phyloP scores from a whole-genome alignment of 2,113 vertebrate species.

The Gorsachius goisagi region DNA sequence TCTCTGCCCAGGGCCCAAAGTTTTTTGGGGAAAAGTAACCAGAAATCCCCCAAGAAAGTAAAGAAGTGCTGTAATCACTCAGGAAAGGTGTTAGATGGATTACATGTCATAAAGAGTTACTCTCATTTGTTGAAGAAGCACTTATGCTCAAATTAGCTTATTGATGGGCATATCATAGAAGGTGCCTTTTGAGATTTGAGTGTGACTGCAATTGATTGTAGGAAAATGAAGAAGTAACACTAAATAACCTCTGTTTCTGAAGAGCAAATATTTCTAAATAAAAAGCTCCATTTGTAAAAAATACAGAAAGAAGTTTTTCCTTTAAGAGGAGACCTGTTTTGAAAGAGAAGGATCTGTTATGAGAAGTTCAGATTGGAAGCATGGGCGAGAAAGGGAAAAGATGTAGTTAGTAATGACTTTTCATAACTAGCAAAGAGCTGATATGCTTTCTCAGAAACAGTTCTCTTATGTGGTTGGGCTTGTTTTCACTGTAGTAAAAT shows the following conservation, averaged over 20 bases:
- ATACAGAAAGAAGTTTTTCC: background rate
- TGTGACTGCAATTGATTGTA: background rate
- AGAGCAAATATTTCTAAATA: background rate
- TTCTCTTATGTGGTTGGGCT: background rate
- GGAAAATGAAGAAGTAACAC: background rate
- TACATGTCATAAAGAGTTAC: background rate
- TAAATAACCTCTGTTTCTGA: background rate
- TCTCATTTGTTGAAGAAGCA: constrained; percentile 20
- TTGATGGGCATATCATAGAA: background rate
- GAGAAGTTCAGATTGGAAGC: background rate
- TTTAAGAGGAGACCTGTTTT: background rate
- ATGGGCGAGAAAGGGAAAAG: background rate
- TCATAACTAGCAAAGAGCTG: background rate
- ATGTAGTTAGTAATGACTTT: background rate
- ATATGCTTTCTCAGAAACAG: background rate
- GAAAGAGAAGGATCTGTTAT: background rate
- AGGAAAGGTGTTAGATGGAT: background rate
- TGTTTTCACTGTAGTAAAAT: background rate
- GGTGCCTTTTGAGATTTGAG: constrained; percentile 23
- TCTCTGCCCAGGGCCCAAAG: background rate
- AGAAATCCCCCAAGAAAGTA: background rate
- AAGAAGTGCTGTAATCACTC: background rate
- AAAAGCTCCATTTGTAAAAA: background rate
- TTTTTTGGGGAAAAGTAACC: background rate
- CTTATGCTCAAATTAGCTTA: constrained; percentile 7